phyloP scores from a whole-genome alignment of 1,140 invertebrate genomes.

The Galleria mellonella region DNA sequence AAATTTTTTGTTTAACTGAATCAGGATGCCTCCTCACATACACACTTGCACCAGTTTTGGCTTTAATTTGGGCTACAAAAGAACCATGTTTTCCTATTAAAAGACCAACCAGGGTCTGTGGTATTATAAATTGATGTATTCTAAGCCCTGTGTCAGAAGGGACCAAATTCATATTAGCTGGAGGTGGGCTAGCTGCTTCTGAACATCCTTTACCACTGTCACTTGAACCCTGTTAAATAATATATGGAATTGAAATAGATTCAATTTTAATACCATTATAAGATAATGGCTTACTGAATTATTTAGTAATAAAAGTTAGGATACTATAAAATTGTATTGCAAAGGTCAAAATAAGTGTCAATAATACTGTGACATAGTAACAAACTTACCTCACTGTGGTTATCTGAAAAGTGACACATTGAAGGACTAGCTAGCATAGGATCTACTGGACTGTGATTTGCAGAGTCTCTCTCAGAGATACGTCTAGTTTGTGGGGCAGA shows the following conservation, averaged over 20 bases:
- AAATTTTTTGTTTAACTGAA: conserved; percentile 83
- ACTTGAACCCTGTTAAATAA: conserved; percentile 78
- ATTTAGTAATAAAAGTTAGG: too few species aligned
- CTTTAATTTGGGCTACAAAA: conserved; percentile 88
- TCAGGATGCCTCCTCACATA: conserved; percentile 85
- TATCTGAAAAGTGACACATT: conserved; percentile 79
- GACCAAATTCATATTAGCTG: conserved; percentile 59
- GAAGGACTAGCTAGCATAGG: conserved; percentile 78
- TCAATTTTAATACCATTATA: conserved; percentile 2
- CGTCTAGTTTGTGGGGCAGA: conserved; percentile 63
- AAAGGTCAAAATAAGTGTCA: not conserved
- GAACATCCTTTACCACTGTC: conserved; percentile 86
- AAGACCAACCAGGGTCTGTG: conserved; percentile 85
- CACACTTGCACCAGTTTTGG: conserved; percentile 85
- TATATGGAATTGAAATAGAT: conserved; percentile 4
- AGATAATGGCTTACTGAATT: too few species aligned
- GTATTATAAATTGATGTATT: conserved; percentile 85
- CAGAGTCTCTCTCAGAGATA: conserved; percentile 77
- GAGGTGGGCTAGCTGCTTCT: conserved; percentile 78
- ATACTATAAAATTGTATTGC: too few species aligned
- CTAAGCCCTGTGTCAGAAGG: conserved; percentile 53
- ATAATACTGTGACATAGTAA: not conserved
- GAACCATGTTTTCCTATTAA: conserved; percentile 90
- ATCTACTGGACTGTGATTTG: conserved; percentile 81
- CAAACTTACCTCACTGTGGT: conserved; percentile 78